Evolutionary conservation across 2,113 vertebrate genomes (phyloP).

Genomic region (Haliaeetus leucogaster): DNA sequence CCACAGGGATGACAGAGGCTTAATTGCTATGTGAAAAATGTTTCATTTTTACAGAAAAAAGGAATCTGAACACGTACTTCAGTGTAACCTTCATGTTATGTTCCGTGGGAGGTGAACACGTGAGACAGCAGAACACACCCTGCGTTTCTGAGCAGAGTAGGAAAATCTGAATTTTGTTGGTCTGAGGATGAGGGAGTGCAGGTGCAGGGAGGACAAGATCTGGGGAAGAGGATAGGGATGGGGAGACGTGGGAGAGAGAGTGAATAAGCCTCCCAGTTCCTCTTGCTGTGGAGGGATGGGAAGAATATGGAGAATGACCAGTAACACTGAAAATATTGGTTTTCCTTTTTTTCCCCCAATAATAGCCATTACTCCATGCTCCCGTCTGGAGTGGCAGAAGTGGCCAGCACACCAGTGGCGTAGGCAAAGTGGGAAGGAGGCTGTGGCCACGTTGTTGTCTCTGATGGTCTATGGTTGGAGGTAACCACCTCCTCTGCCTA

Average conservation of each 20-base stretch:
- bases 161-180: not conserved
- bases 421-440: not conserved
- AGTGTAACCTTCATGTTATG: not conserved
- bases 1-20: not conserved
- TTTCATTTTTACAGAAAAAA: not conserved
- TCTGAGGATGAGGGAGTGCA: not conserved
- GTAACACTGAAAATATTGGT: fast-evolving
- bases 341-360: not conserved
- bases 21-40: not conserved
- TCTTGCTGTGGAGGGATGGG: not conserved
- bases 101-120: fast-evolving
- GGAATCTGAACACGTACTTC: fast-evolving
- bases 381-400: not conserved
- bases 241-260: not conserved
- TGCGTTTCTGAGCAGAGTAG: not conserved
- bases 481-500: not conserved
- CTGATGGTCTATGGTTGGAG: not conserved
- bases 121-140: not conserved
- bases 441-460: fast-evolving
- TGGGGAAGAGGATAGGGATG: not conserved
- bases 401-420: not conserved
- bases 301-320: not conserved
- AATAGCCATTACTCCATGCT: fast-evolving
- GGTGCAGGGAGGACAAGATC: not conserved
- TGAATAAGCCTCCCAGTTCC: not conserved